phyloP scores from a whole-genome alignment of 2,113 vertebrate species.

The Corythaeola cristata region DNA sequence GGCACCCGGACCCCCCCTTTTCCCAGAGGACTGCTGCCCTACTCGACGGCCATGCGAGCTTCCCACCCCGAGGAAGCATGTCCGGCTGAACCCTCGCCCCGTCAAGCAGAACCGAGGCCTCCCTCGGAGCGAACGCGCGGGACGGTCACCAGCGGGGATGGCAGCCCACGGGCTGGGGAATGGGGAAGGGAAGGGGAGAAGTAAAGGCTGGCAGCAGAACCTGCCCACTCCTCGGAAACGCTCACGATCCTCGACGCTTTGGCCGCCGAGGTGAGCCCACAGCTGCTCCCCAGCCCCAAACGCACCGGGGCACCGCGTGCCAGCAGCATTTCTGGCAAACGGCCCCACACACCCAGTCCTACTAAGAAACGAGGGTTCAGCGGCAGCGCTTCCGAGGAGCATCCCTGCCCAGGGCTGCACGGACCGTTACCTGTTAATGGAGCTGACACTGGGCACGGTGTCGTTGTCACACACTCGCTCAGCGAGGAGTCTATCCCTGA shows the following conservation, averaged over 20 bases:
- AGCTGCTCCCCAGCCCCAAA: not conserved
- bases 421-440: conserved; percentile 92
- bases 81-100: not conserved
- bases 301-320: fast-evolving
- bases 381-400: fast-evolving
- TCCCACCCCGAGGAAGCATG: fast-evolving
- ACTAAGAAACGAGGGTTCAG: fast-evolving
- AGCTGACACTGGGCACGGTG: conserved; percentile 98
- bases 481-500: conserved; percentile 94
- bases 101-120: fast-evolving
- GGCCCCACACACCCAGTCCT: not conserved
- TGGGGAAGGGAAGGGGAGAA: fast-evolving
- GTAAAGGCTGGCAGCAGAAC: not conserved
- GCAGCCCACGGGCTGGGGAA: fast-evolving
- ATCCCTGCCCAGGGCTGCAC: not conserved
- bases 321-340: not conserved
- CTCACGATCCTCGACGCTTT: fast-evolving
- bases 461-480: conserved; percentile 98
- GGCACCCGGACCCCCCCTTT: not conserved
- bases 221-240: fast-evolving
- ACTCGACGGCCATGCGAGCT: fast-evolving
- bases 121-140: fast-evolving
- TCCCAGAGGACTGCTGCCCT: not conserved
- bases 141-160: not conserved
- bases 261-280: fast-evolving